Evolutionary conservation across 2,888 invertebrate genomes (phyloP).

Genomic region (Caenorhabditis doughertyi): DNA sequence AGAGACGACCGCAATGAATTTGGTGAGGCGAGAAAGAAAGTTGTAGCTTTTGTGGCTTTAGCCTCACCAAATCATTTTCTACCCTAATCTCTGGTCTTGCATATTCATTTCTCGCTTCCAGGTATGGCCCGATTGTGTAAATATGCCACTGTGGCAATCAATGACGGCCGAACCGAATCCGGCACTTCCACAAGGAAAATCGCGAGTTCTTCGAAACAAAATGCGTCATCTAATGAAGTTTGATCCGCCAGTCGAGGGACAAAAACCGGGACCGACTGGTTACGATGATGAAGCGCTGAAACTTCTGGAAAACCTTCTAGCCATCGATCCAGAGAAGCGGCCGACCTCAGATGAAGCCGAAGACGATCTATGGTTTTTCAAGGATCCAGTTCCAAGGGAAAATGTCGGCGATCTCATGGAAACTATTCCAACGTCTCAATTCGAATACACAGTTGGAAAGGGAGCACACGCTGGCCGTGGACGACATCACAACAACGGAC

Average conservation of each 20-base stretch:
- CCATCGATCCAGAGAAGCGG: slow-evolving; percentile 93
- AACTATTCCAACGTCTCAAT: slow-evolving; percentile 70
- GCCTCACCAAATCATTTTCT: too few species aligned
- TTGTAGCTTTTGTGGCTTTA: too few species aligned
- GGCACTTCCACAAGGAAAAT: slow-evolving; percentile 91
- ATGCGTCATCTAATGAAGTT: slow-evolving; percentile 92
- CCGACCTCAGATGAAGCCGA: slow-evolving; percentile 91
- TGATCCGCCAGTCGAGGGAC: slow-evolving; percentile 62
- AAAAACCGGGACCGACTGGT: not conserved
- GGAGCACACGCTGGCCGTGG: slow-evolving; percentile 78
- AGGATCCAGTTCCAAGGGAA: slow-evolving; percentile 92
- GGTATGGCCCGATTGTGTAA: slow-evolving; percentile 87
- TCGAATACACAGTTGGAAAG: slow-evolving; percentile 81
- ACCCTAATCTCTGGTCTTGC: too few species aligned
- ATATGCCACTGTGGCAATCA: slow-evolving; percentile 91
- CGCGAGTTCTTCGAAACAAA: slow-evolving; percentile 85
- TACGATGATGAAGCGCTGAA: slow-evolving; percentile 89
- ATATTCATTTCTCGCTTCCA: slow-evolving; percentile 18
- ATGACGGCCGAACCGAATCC: slow-evolving; percentile 84
- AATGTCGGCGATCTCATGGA: slow-evolving; percentile 82
- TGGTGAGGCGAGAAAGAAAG: too few species aligned
- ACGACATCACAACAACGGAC: slow-evolving; percentile 59
- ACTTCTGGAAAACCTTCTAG: slow-evolving; percentile 92
- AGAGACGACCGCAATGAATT: too few species aligned
- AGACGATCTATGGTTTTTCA: slow-evolving; percentile 99